phyloP scores from a whole-genome alignment of 2,888 invertebrate species.

The Cephalotes varians region DNA sequence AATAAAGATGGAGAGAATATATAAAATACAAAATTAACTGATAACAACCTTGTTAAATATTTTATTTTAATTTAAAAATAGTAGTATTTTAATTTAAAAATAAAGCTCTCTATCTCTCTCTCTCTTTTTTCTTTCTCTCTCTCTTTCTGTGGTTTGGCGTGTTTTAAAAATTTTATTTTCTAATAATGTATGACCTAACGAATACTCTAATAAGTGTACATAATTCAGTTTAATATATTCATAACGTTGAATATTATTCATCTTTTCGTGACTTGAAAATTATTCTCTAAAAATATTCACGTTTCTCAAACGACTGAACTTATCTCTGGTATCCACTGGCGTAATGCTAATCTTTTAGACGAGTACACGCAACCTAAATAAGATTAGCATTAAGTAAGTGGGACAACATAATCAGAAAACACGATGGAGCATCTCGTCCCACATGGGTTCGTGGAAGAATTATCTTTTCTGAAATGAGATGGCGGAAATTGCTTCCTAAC shows the following conservation, averaged over 20 bases:
- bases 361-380: constrained; percentile 6
- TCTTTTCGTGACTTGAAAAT: background rate
- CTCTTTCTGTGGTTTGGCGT: background rate
- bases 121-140: background rate
- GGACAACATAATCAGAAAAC: constrained; percentile 12
- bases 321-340: background rate
- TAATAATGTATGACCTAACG: background rate
- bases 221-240: background rate
- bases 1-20: background rate
- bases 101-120: background rate
- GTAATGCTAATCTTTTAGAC: constrained; percentile 12
- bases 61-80: background rate
- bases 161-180: background rate
- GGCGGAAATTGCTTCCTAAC: background rate
- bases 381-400: constrained; percentile 16
- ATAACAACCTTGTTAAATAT: background rate
- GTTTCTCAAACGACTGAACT: background rate
- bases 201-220: background rate
- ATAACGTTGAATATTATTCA: constrained; percentile 4
- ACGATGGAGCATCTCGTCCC: background rate
- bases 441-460: background rate
- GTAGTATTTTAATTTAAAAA: background rate
- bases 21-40: background rate
- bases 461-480: background rate
- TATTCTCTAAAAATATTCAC: background rate